phyloP scores from a whole-genome alignment of 2,888 invertebrate genomes.

The Hemicrepidius hirtus region DNA sequence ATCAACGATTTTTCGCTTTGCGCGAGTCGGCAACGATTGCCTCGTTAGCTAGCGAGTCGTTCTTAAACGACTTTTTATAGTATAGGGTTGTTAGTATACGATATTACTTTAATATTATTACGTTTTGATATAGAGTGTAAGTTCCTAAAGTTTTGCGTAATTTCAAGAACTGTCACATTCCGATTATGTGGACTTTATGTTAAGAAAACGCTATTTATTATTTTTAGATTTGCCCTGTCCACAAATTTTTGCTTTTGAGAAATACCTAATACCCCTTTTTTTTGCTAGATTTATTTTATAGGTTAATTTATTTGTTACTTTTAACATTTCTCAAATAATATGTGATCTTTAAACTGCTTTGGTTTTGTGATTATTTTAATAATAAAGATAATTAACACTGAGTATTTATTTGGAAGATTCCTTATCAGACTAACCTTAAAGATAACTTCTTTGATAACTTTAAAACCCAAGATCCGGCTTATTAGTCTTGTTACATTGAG shows the following conservation, averaged over 20 bases:
- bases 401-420: slow-evolving; percentile 17
- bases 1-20: too few relatives aligned
- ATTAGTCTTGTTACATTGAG: too few relatives aligned
- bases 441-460: too few relatives aligned
- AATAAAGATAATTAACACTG: slow-evolving; percentile 57
- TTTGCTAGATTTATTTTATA: slow-evolving; percentile 31
- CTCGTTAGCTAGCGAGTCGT: too few relatives aligned
- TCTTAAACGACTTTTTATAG: too few relatives aligned
- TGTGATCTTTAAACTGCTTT: slow-evolving; percentile 69
- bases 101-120: slow-evolving; percentile 8
- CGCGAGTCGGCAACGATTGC: too few relatives aligned
- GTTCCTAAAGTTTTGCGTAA: slow-evolving; percentile 41
- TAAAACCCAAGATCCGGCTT: too few relatives aligned
- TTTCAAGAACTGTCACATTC: background rate
- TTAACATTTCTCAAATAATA: slow-evolving; percentile 65
- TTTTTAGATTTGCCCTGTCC: slow-evolving; percentile 10
- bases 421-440: slow-evolving; percentile 5
- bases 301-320: slow-evolving; percentile 66
- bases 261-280: slow-evolving; percentile 6
- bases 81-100: too few relatives aligned
- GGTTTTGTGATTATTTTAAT: slow-evolving; percentile 67
- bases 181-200: background rate
- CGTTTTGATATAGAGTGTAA: slow-evolving; percentile 40
- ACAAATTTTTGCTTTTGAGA: slow-evolving; percentile 25
- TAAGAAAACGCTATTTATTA: slow-evolving; percentile 21